Base-by-base conservation (phyloP, 2,888 invertebrate species). In the Sesia apiformis region DNA sequence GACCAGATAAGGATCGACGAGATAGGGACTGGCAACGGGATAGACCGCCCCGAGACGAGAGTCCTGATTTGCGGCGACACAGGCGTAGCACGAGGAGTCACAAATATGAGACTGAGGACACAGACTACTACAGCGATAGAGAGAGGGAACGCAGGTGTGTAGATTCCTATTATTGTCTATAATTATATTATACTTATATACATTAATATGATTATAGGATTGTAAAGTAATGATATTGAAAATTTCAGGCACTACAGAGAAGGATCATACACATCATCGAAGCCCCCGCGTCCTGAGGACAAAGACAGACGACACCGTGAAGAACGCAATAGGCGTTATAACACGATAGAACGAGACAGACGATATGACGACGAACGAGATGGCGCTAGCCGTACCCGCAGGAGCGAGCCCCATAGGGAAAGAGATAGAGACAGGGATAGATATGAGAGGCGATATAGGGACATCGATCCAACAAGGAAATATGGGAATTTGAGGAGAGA, bases 51-150 rank as follows among this genome's bases (percentile, higher is more conserved):
- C 52, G 69, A 5, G 83, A 79, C 56, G 74, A 69, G n/a, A 81
- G 82, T 59, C 83, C 83, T 8, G 82, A 78, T 41, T 60, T 72
- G 54, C 74, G 84, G 40, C 70, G 77, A 3, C 69, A 67, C 53
- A 74, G 88, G 41, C 88, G 86, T 63, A 74, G 79, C 64, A 70
- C 74, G 41, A 78, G 86, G 55, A 79, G 84, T 59, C 87, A 82
- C 55, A 78, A 90, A 54, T 93, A 93, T 72, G 93, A 94, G 60
- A 90, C 91, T 0, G 93, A 94, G 56, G 93, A 93, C 65, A 92
- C 92, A 3, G 92, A 93, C 73, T 93, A 92, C 76, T 93, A 92
- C 72, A 93, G 93, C 66, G 93, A 94, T 73, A 88, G 91, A 57
- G 93, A 93, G 60, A 84, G 90, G 58, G 90, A 90, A 49, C 85